Conservation (phyloP, 1,140 invertebrate genomes). For the Drosophila ogumai region DNA sequence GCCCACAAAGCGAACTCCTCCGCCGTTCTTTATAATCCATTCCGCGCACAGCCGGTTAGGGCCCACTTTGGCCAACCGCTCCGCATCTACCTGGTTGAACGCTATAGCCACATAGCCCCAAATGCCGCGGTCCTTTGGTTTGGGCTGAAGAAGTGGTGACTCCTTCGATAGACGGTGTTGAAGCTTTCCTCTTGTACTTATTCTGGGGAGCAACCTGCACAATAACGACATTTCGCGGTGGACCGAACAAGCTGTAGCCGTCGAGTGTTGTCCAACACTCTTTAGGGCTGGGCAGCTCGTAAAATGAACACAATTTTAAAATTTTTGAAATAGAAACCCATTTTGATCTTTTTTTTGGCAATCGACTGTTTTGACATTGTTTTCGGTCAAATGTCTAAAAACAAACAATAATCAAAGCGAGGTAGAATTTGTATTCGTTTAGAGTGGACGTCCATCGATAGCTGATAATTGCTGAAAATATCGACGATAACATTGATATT, state of each 20-base stretch:
- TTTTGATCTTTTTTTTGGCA: not conserved
- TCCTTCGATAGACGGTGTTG: not conserved
- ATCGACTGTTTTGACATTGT: not conserved
- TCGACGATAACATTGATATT: not conserved
- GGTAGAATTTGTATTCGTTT: too few relatives aligned
- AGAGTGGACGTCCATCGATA: not conserved
- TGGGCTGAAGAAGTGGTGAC: too few relatives aligned
- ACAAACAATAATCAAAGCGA: too few relatives aligned
- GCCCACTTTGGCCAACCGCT: constrained; percentile 66
- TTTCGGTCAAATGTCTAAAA: not conserved
- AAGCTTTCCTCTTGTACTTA: constrained; percentile 5
- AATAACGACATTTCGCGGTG: constrained; percentile 48
- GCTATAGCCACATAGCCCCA: constrained; percentile 82
- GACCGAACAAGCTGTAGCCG: constrained; percentile 39
- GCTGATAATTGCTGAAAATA: not conserved
- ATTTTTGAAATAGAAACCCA: not conserved
- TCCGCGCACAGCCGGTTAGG: constrained; percentile 81
- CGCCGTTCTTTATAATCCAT: constrained; percentile 92
- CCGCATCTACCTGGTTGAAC: constrained; percentile 76
- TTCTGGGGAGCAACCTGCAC: constrained; percentile 26
- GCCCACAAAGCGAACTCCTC: constrained; percentile 88
- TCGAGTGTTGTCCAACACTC: constrained; percentile 29
- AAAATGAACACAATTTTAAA: not conserved
- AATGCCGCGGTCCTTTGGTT: constrained; percentile 13
- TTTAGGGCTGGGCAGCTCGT: not conserved